These are phyloP conservation scores for Carlito syrichta DNA, from an alignment of 2,113 vertebrate species.

Conservation along the genomic window DNA sequence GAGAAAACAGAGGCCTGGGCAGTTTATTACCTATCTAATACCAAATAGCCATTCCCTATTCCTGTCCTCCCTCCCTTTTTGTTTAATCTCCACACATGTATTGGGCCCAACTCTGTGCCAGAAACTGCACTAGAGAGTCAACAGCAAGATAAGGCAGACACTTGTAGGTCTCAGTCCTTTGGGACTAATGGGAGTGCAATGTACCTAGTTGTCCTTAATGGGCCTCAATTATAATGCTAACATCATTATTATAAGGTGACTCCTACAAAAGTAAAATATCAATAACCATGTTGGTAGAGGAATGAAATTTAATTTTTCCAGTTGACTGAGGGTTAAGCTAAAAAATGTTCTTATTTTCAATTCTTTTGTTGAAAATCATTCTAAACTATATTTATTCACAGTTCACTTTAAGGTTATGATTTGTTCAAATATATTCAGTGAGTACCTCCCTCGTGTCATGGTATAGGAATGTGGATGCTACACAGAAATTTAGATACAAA, in stretches of 20 bases:
- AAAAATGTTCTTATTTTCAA: not conserved
- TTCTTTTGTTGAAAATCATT: not conserved
- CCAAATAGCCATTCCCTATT: not conserved
- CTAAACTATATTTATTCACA: not conserved
- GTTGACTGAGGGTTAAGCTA: not conserved
- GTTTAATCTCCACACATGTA: rapidly evolving
- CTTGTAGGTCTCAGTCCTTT: rapidly evolving
- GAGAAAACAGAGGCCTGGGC: not conserved
- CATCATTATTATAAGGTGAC: not conserved
- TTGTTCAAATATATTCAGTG: not conserved
- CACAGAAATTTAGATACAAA: not conserved
- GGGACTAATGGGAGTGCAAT: not conserved
- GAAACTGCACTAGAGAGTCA: not conserved
- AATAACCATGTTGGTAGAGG: not conserved
- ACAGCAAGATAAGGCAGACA: not conserved
- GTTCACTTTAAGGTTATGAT: not conserved
- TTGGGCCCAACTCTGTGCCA: not conserved
- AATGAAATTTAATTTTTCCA: not conserved
- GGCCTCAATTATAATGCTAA: not conserved
- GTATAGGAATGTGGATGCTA: not conserved
- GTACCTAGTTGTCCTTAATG: not conserved
- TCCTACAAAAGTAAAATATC: not conserved
- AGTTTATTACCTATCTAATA: not conserved
- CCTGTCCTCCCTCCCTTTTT: not conserved
- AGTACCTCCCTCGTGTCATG: not conserved